Evolutionary conservation across 1,140 invertebrate genomes (phyloP).

Genomic region (Camponotus vicinus): DNA sequence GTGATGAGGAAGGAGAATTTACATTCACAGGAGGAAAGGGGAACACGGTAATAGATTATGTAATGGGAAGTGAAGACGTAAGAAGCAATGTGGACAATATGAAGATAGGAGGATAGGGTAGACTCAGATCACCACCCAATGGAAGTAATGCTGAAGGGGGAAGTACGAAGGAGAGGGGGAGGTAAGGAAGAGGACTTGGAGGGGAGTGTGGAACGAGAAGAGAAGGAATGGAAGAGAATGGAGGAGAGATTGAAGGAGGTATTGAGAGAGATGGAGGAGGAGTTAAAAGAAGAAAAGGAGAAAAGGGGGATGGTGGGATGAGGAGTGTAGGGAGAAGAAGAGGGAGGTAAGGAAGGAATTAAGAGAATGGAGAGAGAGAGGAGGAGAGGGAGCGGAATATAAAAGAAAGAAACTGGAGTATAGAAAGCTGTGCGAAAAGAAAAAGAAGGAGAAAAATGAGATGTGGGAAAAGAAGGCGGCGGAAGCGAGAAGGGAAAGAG

Average conservation of each 20-base stretch:
- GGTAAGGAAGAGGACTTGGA: too few species aligned
- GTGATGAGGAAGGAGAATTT: slow-evolving; percentile 67
- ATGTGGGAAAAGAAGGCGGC: neutral
- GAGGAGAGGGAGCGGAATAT: neutral
- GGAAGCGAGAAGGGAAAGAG: neutral
- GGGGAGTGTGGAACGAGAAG: neutral
- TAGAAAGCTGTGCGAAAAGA: too few species aligned
- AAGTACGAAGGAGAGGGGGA: too few species aligned
- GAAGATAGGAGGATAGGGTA: neutral
- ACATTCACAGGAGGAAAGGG: slow-evolving; percentile 59
- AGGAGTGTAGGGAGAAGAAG: too few species aligned
- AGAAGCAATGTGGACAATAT: neutral
- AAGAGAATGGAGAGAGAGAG: too few species aligned
- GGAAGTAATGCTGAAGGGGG: neutral
- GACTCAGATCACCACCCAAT: neutral
- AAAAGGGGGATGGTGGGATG: neutral
- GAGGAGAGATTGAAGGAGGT: too few species aligned
- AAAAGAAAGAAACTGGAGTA: neutral
- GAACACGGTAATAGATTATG: slow-evolving; percentile 64
- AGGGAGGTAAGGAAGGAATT: too few species aligned
- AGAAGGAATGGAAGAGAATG: neutral
- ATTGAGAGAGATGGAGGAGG: neutral
- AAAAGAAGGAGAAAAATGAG: neutral
- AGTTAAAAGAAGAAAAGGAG: neutral
- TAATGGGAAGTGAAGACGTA: slow-evolving; percentile 16